Evolutionary conservation across 2,797 vertebrate genomes (phyloP).

Genomic region (Melopsittacus undulatus): DNA sequence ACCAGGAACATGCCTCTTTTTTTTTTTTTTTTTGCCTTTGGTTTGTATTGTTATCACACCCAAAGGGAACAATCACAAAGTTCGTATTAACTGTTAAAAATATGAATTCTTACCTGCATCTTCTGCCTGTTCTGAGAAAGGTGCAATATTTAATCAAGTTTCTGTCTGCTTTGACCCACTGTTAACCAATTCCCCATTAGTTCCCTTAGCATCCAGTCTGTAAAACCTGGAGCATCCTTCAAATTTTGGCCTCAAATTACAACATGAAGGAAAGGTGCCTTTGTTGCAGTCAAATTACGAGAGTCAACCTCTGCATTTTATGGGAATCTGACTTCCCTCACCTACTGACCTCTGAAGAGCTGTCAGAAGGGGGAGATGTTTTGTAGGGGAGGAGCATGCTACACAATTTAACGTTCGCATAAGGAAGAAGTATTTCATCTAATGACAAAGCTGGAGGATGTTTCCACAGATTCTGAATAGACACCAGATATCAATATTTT

Average conservation of each 20-base stretch:
- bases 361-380: neutral
- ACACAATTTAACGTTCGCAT: neutral
- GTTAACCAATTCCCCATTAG: neutral
- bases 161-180: neutral
- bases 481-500: neutral
- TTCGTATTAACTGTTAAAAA: neutral
- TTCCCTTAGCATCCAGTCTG: accelerated
- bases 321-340: neutral
- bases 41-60: neutral
- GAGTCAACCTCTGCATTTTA: neutral
- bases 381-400: neutral
- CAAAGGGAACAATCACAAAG: neutral
- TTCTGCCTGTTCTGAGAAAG: neutral
- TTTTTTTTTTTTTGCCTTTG: neutral
- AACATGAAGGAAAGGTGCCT: neutral
- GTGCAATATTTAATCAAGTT: neutral
- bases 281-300: neutral
- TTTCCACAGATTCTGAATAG: neutral
- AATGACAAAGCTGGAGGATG: neutral
- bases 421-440: neutral
- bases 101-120: neutral
- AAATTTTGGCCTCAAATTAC: neutral
- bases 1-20: accelerated
- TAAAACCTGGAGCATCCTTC: neutral
- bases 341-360: neutral